Evolutionary conservation across 2,888 invertebrate genomes (phyloP).

Genomic region (Mycalesis mineus): DNA sequence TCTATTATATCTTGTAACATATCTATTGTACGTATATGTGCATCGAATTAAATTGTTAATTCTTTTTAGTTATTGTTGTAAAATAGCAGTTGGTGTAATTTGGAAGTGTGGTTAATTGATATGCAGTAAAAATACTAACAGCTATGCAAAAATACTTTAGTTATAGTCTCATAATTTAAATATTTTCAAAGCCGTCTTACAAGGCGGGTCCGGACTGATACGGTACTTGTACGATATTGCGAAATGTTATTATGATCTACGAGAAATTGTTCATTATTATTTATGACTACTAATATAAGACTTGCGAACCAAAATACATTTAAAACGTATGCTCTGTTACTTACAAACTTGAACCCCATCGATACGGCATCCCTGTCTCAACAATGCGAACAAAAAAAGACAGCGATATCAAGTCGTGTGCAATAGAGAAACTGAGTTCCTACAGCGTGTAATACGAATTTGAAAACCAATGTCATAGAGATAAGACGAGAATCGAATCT

Average conservation of each 20-base stretch:
- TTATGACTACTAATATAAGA: neutral
- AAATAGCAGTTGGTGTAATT: slow-evolving; percentile 11
- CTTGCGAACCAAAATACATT: neutral
- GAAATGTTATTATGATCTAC: neutral
- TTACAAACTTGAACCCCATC: neutral
- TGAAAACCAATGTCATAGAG: slow-evolving; percentile 24
- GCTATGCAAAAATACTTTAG: neutral
- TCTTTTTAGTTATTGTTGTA: neutral
- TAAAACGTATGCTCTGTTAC: neutral
- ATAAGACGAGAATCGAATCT: slow-evolving; percentile 13
- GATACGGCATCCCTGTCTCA: slow-evolving; percentile 7
- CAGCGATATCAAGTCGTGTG: slow-evolving; percentile 24
- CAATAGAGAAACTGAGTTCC: slow-evolving; percentile 33
- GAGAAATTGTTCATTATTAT: neutral
- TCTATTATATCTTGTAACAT: neutral
- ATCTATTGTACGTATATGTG: neutral
- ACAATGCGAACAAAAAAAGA: slow-evolving; percentile 19
- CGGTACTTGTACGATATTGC: neutral
- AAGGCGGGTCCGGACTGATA: slow-evolving; percentile 1
- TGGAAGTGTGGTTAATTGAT: neutral
- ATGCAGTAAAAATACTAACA: neutral
- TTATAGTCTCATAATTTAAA: neutral
- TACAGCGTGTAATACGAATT: slow-evolving; percentile 27
- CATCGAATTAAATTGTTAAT: neutral
- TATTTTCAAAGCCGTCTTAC: neutral